phyloP scores from a whole-genome alignment of 1,140 invertebrate genomes.

The Harlomillsia oculata region DNA sequence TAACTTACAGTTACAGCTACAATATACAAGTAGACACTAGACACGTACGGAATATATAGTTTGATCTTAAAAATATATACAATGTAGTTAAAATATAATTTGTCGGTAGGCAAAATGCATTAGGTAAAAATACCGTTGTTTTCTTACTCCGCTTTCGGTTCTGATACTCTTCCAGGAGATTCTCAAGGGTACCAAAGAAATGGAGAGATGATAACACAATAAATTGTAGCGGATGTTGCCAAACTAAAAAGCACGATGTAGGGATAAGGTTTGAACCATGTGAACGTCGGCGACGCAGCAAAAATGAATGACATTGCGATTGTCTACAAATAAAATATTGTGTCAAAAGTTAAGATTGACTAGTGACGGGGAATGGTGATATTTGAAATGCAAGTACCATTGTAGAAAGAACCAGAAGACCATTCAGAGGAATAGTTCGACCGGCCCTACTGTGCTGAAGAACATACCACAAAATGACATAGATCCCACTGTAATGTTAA shows the following conservation, averaged over 20 bases:
- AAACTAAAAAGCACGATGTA: conserved; percentile 9
- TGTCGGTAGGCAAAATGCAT: no score
- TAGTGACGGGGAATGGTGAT: not conserved
- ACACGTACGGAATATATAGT: no score
- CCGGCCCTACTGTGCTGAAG: not conserved
- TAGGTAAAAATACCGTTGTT: no score
- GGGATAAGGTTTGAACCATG: conserved; percentile 12
- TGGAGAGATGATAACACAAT: conserved; percentile 3
- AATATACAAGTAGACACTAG: no score
- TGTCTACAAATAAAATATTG: conserved; percentile 2
- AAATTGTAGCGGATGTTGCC: conserved; percentile 14
- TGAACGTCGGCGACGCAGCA: conserved; percentile 4
- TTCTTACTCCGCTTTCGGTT: no score
- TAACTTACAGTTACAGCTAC: no score
- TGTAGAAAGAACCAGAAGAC: conserved; percentile 5
- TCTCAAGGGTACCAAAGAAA: conserved; percentile 7
- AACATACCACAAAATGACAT: conserved; percentile 9
- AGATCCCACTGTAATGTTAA: conserved; percentile 5
- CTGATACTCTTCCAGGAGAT: not conserved
- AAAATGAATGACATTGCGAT: conserved; percentile 5
- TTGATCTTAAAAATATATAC: no score
- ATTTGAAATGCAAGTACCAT: not conserved
- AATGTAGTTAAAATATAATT: no score
- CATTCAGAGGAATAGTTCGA: not conserved
- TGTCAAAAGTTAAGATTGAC: not conserved